These are phyloP conservation scores for Vimba vimba DNA, from an alignment of 2,113 vertebrate genomes.

Conservation along the genomic window DNA sequence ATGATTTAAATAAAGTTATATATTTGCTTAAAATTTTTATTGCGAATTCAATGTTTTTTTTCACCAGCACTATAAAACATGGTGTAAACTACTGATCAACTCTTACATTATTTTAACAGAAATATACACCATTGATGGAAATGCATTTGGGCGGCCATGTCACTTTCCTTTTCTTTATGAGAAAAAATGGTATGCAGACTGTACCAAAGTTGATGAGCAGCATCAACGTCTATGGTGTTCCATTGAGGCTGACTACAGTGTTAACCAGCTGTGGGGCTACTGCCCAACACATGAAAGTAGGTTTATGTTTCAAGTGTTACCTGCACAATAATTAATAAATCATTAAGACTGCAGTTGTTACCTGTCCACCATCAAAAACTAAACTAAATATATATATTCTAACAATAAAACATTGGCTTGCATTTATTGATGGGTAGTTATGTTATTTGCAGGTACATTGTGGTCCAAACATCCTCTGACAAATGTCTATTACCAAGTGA, in stretches of 20 bases:
- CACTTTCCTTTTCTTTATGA: conserved; percentile 89
- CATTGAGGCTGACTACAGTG: conserved; percentile 77
- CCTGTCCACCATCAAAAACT: no score
- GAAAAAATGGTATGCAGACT: conserved; percentile 86
- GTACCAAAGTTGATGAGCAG: conserved; percentile 77
- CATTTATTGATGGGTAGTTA: not conserved
- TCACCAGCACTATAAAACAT: not conserved
- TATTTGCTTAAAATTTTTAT: not conserved
- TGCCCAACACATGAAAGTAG: conserved; percentile 83
- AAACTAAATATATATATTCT: not conserved
- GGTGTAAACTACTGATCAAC: not conserved
- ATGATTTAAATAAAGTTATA: not conserved
- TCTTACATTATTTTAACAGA: conserved; percentile 73
- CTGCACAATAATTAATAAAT: not conserved
- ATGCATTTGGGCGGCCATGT: conserved; percentile 85
- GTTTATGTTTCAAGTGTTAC: conserved; percentile 45
- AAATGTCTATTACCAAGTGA: conserved; percentile 84
- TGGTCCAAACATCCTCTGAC: conserved; percentile 84
- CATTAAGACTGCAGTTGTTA: not conserved
- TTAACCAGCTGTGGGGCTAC: conserved; percentile 81
- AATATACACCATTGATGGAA: conserved; percentile 84
- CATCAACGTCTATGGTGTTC: conserved; percentile 84
- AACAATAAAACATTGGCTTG: not conserved
- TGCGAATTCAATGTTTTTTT: not conserved
- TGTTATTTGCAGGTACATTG: conserved; percentile 60